Evolutionary conservation across 2,797 vertebrate species (phyloP).

Genomic region (Falco berigora): DNA sequence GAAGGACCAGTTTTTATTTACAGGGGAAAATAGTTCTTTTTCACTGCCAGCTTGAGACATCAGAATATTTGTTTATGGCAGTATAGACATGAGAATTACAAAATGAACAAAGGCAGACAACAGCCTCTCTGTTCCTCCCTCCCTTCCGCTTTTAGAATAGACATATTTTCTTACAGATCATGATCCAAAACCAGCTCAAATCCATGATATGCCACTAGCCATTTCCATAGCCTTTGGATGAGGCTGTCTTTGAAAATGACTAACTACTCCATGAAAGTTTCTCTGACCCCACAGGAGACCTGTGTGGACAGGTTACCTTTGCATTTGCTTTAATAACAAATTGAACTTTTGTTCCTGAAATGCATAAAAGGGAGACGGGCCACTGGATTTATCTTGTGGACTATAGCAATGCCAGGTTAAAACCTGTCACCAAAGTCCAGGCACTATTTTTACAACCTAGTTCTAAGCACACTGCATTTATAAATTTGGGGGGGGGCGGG

Average conservation of each 20-base stretch:
- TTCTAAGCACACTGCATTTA: neutral
- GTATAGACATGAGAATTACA: neutral
- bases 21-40: neutral
- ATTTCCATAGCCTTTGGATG: neutral
- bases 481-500: neutral
- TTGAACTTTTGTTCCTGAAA: neutral
- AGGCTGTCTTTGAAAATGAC: neutral
- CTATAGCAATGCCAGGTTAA: neutral
- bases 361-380: neutral
- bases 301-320: neutral
- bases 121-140: neutral
- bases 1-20: neutral
- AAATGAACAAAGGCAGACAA: neutral
- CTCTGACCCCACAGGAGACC: neutral
- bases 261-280: neutral
- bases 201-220: neutral
- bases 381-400: neutral
- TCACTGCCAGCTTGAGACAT: neutral
- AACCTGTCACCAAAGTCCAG: neutral
- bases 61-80: neutral
- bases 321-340: neutral
- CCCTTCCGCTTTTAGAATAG: neutral
- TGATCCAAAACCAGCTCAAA: neutral
- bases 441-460: neutral
- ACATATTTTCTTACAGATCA: neutral